Evolutionary conservation across 2,113 vertebrate genomes (phyloP).

Genomic region (Sporophila hypoxantha): DNA sequence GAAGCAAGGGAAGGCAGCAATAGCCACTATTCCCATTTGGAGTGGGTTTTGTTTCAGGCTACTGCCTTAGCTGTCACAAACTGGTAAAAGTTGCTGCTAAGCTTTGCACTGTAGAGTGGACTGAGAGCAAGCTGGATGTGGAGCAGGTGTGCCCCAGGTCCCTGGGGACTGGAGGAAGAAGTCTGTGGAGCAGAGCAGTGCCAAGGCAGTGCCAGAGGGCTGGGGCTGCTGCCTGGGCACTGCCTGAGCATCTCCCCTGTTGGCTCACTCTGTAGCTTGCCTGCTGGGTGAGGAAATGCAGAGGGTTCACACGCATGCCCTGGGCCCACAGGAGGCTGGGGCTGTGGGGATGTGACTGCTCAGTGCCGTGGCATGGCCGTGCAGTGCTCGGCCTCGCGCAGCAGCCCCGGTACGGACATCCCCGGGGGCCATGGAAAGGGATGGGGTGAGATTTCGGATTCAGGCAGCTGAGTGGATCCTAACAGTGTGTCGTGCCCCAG

Average conservation of each 20-base stretch:
- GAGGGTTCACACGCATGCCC: background rate
- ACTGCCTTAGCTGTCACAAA: background rate
- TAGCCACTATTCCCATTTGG: background rate
- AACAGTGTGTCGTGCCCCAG: background rate
- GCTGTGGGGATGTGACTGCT: background rate
- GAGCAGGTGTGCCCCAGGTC: background rate
- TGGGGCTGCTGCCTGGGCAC: no score
- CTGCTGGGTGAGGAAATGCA: background rate
- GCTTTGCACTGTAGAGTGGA: background rate
- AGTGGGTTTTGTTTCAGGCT: background rate
- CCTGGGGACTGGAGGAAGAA: background rate
- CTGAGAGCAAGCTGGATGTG: background rate
- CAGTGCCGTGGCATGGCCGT: background rate
- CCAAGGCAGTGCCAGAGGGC: background rate
- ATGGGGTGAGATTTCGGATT: background rate
- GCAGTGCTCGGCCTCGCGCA: rapidly evolving
- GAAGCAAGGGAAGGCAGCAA: background rate
- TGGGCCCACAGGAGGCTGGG: background rate
- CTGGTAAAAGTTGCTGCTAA: background rate
- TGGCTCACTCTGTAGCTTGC: background rate
- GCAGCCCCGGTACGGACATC: background rate
- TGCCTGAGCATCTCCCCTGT: background rate
- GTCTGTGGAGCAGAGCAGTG: background rate
- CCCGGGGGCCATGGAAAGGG: background rate
- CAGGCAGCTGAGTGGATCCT: background rate